Evolutionary conservation across 2,113 vertebrate species (phyloP).

Genomic region (Prinia subflava): DNA sequence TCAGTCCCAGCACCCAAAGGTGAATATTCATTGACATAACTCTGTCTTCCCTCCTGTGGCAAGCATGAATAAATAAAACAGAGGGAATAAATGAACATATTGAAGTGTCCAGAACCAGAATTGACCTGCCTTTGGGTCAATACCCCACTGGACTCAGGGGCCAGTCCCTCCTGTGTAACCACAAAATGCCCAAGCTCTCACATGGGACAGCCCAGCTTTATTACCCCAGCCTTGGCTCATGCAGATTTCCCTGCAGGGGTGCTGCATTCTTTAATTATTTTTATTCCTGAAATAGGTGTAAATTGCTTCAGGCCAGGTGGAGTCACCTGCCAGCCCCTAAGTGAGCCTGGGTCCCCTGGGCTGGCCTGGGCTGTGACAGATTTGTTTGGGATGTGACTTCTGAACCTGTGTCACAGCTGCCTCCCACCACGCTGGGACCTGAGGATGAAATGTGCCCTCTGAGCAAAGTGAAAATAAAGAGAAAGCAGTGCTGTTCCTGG

Average conservation of each 20-base stretch:
- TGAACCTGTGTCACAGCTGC: not conserved
- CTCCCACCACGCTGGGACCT: not conserved
- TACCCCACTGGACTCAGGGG: not conserved
- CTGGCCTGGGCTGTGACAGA: not conserved
- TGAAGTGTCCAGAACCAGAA: not conserved
- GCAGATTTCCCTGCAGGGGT: not conserved
- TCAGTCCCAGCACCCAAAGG: not conserved
- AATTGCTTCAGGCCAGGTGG: not conserved
- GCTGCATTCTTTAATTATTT: not conserved
- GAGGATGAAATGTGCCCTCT: conserved; percentile 24
- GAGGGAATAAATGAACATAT: not conserved
- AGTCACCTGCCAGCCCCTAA: not conserved
- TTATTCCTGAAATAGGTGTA: not conserved
- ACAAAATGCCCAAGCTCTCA: too few species aligned
- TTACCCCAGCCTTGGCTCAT: not conserved
- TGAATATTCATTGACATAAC: rapidly evolving
- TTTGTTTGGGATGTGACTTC: not conserved
- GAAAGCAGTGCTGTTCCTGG: conserved; percentile 22
- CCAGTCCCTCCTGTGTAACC: not conserved
- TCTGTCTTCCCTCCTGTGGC: not conserved
- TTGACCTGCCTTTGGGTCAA: not conserved
- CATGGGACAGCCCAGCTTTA: rapidly evolving
- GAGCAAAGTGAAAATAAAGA: conserved; percentile 45
- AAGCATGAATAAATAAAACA: not conserved
- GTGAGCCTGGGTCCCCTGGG: not conserved